Conservation (phyloP, 2,888 invertebrate species). For the Thecocarcelia acutangulata region DNA sequence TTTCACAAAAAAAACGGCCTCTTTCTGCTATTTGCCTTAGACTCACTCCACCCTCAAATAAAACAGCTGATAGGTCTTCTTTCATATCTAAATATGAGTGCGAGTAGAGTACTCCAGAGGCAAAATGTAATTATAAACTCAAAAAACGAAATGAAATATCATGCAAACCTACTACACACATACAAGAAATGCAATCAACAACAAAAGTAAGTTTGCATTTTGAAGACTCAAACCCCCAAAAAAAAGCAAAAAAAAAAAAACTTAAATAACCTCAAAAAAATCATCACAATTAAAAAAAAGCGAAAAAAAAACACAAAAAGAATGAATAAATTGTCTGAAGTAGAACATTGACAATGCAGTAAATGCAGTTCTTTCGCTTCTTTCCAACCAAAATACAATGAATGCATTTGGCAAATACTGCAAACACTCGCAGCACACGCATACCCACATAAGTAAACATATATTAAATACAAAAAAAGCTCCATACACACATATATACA, state of each 20-base stretch:
- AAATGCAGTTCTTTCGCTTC: slow-evolving; percentile 62
- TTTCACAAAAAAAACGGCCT: slow-evolving; percentile 19
- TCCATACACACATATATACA: too few species aligned
- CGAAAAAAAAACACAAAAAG: slow-evolving; percentile 27
- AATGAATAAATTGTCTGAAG: slow-evolving; percentile 67
- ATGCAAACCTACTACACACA: slow-evolving; percentile 27
- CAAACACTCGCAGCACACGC: slow-evolving; percentile 24
- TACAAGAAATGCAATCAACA: slow-evolving; percentile 66
- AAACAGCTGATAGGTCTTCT: slow-evolving; percentile 42
- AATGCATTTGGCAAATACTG: slow-evolving; percentile 64
- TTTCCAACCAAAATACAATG: slow-evolving; percentile 38
- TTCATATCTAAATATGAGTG: slow-evolving; percentile 59
- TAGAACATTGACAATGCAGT: slow-evolving; percentile 69
- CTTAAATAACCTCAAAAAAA: slow-evolving; percentile 67
- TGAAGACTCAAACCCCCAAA: slow-evolving; percentile 62
- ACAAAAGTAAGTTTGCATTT: slow-evolving; percentile 68
- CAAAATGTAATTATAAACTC: slow-evolving; percentile 70
- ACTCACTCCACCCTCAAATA: background rate
- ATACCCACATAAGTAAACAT: slow-evolving; percentile 43
- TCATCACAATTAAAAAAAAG: slow-evolving; percentile 36
- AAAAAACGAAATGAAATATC: slow-evolving; percentile 61
- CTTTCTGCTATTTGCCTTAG: background rate
- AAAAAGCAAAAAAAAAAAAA: slow-evolving; percentile 26
- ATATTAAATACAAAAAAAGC: slow-evolving; percentile 35
- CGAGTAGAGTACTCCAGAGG: slow-evolving; percentile 67